Evolutionary conservation across 1,140 invertebrate species (phyloP).

Genomic region (Arion vulgaris): DNA sequence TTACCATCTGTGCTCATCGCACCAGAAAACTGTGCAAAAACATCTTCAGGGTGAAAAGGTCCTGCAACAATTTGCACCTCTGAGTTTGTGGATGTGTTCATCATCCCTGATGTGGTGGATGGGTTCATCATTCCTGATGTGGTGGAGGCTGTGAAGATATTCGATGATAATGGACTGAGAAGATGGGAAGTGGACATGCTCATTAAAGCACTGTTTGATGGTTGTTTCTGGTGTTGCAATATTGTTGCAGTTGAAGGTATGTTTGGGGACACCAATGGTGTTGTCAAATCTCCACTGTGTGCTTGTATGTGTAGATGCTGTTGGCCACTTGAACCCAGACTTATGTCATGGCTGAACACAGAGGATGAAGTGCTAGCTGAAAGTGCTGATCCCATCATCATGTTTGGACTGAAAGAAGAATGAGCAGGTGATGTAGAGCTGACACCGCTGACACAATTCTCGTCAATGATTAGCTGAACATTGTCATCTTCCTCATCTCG

Average conservation of each 20-base stretch:
- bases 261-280: constrained; percentile 33
- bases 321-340: background rate
- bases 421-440: constrained; percentile 25
- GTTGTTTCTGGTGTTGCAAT: constrained; percentile 14
- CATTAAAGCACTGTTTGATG: background rate
- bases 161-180: constrained; percentile 2
- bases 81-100: constrained; percentile 9
- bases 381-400: constrained; percentile 9
- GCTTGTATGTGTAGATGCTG: background rate
- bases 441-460: constrained; percentile 26
- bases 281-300: constrained; percentile 17
- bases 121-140: background rate
- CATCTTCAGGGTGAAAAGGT: constrained; percentile 24
- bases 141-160: constrained; percentile 4
- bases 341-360: constrained; percentile 8
- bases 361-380: constrained; percentile 16
- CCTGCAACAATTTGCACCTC: constrained; percentile 28
- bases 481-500: constrained; percentile 39
- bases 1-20: background rate
- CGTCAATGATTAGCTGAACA: constrained; percentile 38
- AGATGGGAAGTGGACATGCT: background rate
- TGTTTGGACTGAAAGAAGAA: constrained; percentile 36
- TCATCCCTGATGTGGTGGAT: too few relatives aligned
- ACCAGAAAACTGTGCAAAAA: constrained; percentile 17
- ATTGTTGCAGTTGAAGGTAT: background rate